These are phyloP conservation scores for Anguilla pacifica DNA, from an alignment of 2,797 vertebrate genomes.

Conservation along the genomic window DNA sequence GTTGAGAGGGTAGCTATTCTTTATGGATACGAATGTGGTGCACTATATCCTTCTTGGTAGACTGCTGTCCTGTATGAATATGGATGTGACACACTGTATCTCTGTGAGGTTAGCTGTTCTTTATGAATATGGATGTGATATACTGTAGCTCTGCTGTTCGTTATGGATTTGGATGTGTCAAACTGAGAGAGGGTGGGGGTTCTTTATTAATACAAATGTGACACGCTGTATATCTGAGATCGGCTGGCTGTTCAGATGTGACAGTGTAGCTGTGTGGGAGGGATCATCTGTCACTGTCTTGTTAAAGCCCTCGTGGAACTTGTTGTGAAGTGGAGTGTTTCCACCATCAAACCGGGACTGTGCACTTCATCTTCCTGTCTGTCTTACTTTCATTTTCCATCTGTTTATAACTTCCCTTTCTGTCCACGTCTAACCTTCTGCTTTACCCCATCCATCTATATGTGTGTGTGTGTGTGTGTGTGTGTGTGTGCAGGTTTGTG, in stretches of 20 bases:
- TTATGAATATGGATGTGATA: background rate
- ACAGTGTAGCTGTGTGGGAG: background rate
- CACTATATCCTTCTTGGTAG: background rate
- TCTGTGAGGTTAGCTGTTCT: background rate
- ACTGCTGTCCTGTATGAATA: background rate
- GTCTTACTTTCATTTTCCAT: background rate
- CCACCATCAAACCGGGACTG: background rate
- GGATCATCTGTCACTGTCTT: conserved; percentile 10
- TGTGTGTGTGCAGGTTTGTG: conserved; percentile 31
- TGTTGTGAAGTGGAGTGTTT: conserved; percentile 8
- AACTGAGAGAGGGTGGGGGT: background rate
- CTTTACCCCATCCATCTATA: background rate
- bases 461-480: conserved; percentile 37
- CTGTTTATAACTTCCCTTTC: background rate
- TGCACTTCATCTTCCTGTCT: conserved; percentile 1
- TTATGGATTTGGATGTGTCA: background rate
- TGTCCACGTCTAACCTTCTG: background rate
- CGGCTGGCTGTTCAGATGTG: background rate
- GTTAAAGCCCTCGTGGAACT: background rate
- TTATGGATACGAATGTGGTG: background rate
- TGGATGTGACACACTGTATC: background rate
- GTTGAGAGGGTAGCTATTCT: background rate
- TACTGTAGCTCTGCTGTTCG: background rate
- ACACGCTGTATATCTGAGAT: background rate
- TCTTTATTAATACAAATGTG: background rate